Conservation (phyloP, 2,797 vertebrate genomes). For the Pygocentrus nattereri region DNA sequence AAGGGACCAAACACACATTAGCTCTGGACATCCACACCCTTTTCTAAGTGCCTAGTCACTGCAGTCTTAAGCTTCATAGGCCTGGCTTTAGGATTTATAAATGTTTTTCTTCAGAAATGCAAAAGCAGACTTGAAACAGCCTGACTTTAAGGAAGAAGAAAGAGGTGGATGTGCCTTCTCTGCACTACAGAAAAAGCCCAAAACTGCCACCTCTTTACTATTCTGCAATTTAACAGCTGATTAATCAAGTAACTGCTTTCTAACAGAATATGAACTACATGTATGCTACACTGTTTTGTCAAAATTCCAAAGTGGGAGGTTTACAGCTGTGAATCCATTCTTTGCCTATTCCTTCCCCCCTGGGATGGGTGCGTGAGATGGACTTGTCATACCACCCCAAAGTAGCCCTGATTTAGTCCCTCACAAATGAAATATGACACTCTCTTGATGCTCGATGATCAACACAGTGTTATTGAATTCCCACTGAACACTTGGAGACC, state of each 20-base stretch:
- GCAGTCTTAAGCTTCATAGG: neutral
- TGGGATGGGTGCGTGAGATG: conserved; percentile 1
- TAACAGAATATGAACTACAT: neutral
- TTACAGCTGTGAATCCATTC: neutral
- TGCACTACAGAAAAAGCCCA: neutral
- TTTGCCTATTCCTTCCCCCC: neutral
- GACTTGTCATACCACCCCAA: neutral
- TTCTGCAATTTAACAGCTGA: neutral
- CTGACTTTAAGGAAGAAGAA: neutral
- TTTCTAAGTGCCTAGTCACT: conserved; percentile 18
- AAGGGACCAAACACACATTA: neutral
- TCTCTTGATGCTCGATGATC: neutral
- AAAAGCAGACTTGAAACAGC: conserved; percentile 1
- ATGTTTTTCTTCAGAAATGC: conserved; percentile 6
- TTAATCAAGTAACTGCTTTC: neutral
- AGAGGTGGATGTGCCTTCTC: conserved; percentile 9
- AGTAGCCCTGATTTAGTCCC: neutral
- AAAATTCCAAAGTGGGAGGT: neutral
- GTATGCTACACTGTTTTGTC: neutral
- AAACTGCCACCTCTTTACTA: neutral
- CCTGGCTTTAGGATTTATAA: neutral
- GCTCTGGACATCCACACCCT: neutral
- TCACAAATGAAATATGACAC: conserved; percentile 12
- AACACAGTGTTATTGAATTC: conserved; percentile 30
- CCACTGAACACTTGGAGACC: neutral